These are phyloP conservation scores for Triplophysa bombifrons DNA, from an alignment of 2,797 vertebrate species.

Conservation along the genomic window DNA sequence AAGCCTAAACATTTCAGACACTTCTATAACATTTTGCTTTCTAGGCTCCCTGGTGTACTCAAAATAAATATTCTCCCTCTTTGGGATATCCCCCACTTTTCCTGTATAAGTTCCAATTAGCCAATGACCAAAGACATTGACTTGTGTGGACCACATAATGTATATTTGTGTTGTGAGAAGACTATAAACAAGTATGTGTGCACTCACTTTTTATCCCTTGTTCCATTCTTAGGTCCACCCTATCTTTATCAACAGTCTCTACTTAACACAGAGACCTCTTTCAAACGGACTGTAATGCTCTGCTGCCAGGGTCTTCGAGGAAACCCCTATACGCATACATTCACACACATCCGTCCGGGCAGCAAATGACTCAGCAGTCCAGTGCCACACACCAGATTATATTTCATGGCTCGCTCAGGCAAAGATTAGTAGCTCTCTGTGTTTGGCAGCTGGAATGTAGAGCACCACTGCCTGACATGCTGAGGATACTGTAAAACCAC, in stretches of 20 bases:
- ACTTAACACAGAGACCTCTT: slow-evolving; percentile 43
- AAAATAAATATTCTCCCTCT: slow-evolving; percentile 24
- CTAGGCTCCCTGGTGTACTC: background rate
- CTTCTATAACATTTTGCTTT: slow-evolving; percentile 19
- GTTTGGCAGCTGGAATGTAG: slow-evolving; percentile 46
- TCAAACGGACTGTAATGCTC: slow-evolving; percentile 17
- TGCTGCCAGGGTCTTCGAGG: slow-evolving; percentile 43
- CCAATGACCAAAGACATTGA: slow-evolving; percentile 26
- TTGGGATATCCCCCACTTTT: slow-evolving; percentile 7
- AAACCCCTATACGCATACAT: slow-evolving; percentile 29
- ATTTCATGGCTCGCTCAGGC: slow-evolving; percentile 45
- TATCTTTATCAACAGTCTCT: slow-evolving; percentile 26
- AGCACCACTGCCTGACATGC: slow-evolving; percentile 17
- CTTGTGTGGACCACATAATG: slow-evolving; percentile 14
- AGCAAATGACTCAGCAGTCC: slow-evolving; percentile 20
- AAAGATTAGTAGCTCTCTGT: slow-evolving; percentile 51
- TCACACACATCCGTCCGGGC: slow-evolving; percentile 11
- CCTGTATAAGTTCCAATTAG: slow-evolving; percentile 25
- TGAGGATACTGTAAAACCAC: slow-evolving; percentile 34
- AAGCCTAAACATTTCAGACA: slow-evolving; percentile 19
- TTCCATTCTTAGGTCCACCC: slow-evolving; percentile 25
- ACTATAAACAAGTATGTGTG: slow-evolving; percentile 23
- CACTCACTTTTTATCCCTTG: slow-evolving; percentile 29
- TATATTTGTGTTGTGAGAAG: slow-evolving; percentile 23
- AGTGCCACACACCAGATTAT: slow-evolving; percentile 43